A percentile compares a stretch with the other conserved stretches of the same genome.
Evolutionary conservation across 2,113 vertebrate genomes (phyloP).

Genomic region (Ceuthmochares aereus): DNA sequence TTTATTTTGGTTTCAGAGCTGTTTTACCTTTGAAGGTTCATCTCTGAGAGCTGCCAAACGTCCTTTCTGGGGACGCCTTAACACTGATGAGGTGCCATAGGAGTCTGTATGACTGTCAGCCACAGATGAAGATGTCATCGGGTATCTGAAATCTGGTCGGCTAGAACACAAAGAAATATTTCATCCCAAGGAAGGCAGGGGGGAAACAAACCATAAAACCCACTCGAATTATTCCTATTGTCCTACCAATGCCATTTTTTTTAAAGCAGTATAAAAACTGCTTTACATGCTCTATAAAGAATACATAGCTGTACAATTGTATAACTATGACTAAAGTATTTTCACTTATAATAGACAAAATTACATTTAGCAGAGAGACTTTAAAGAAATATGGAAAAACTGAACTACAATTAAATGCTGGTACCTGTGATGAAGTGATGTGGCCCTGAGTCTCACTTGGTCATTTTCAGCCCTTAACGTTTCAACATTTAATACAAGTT

Average conservation of each 20-base stretch:
- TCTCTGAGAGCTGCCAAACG: slow-evolving; percentile 90
- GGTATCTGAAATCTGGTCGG: slow-evolving; percentile 90
- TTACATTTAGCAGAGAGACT: neutral
- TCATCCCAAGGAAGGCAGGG: neutral
- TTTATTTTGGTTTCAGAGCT: neutral
- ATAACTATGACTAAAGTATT: neutral
- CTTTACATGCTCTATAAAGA: neutral
- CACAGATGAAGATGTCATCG: slow-evolving; percentile 82
- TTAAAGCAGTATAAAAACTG: neutral
- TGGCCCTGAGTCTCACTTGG: slow-evolving; percentile 86
- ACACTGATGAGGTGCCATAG: slow-evolving; percentile 82
- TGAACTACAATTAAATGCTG: neutral
- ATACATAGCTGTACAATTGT: neutral
- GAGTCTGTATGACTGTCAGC: slow-evolving; percentile 85
- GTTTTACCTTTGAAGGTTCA: slow-evolving; percentile 90
- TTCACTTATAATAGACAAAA: neutral
- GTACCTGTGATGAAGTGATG: slow-evolving; percentile 88
- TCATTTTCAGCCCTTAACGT: slow-evolving; percentile 87
- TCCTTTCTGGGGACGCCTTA: slow-evolving; percentile 92
- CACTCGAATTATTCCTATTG: neutral
- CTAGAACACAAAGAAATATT: slow-evolving; percentile 65
- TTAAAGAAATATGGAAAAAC: neutral
- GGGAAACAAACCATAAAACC: neutral
- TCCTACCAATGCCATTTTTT: neutral
- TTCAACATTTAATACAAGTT: slow-evolving; percentile 90